Evolutionary conservation across 2,888 invertebrate species (phyloP), one percentile per base, ranked within the genome.

Genomic region (Ceramica pisi): DNA sequence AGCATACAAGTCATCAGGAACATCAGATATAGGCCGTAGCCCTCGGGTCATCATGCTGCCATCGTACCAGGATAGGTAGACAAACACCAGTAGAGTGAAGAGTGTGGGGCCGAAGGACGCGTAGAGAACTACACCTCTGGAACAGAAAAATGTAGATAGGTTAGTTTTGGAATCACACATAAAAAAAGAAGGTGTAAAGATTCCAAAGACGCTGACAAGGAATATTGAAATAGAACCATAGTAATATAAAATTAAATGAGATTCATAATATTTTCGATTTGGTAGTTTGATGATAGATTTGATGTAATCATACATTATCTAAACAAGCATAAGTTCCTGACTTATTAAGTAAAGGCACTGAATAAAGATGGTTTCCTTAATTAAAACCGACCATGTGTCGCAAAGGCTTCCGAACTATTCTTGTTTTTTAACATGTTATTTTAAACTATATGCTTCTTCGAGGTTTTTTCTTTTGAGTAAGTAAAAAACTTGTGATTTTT

Each of bases 31-130:
- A 26, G 88, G 94, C 82, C 85, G 92, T 67, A 92, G 84, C 3
- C 90, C 90, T 35, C 91, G 72, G 0, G 84, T 70, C 84, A 89
- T 73, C 72, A 89, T 83, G 88, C 91, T 85, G 38, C 97, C 97
- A 78, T 97, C 97, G 87, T 97, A 95, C 97, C 98, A 98, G 75
- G 98, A 97, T 60, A 98, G 92, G 90, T 97, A 98, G 10, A 98
- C 96, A 89, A 98, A 98, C 31, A 98, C 96, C 5, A 97, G 88
- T 31, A 98, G 93, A 0, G 97, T 97, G 51, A 97, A 91, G 3
- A 98, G 89, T 0, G 98, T 98, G 0, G 98, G 97, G 2, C 97
- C 96, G 73, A 98, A 97, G 0, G 98, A 97, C 10, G 98, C 98
- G 86, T 97, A 97, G 26, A 98, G 92, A 0, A 97, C 97, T 77